Base-by-base conservation (phyloP, 2,113 vertebrate species). In the Lontra canadensis region DNA sequence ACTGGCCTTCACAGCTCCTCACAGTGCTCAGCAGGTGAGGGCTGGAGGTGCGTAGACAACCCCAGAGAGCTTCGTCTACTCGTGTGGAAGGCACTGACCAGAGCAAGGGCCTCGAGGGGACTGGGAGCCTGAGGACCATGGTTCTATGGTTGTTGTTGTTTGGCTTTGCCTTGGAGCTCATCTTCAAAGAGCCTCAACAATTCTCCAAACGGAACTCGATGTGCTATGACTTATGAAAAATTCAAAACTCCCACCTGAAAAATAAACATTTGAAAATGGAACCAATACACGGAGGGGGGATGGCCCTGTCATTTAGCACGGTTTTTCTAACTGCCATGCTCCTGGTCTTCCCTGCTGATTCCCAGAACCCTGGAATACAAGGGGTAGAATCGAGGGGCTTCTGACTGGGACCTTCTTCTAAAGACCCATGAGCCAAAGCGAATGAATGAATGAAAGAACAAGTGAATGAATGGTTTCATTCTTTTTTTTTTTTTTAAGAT, bases 221-320 rank as follows among this genome's bases (percentile, higher is more conserved):
- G 20, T 29, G 4, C 20, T 69, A 0, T 9, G 55, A 73, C 71
- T 23, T 52, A 23, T 90, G 69, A 42, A 13, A 71, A 83, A 93
- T 55, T 23, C n/a, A 86, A 80, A 57, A 26, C 8, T 61, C 25
- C 21, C 18, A 20, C 59, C 71, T 52, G 44, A 42, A 29, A 82
- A 71, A 31, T 26, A 23, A 61, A 12, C 20, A 42, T 73, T 31
- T 1, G 25, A 4, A 63, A 84, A 39, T 36, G 67, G 69, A 47
- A 13, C 42, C 3, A 2, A 1, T 4, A 39, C n/a, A 11, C 4
- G 2, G 17, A 47, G 15, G 36, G 15, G 29, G 42, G 18, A 11
- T 0, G 3, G 12, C 2, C 6, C 29, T 1, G 10, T 55, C 44
- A 1, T 12, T 42, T 1, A 44, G n/a, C 13, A 34, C 12, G 17